These are phyloP conservation scores for Catostylus mosaicus DNA, from an alignment of 30 jellyfish, hydroid and myxozoan species.

Conservation along the genomic window DNA sequence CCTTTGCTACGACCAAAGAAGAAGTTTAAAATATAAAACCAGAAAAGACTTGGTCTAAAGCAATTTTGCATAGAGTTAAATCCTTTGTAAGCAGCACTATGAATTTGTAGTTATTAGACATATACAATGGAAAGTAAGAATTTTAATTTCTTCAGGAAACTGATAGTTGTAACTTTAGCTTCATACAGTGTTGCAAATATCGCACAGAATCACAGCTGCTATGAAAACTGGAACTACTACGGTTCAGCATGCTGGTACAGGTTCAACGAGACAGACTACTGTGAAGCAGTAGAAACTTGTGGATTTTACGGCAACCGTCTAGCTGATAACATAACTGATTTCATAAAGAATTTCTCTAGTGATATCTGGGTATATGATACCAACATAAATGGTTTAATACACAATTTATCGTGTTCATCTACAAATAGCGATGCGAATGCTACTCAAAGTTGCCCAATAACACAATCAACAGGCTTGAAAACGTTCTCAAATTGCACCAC, in stretches of 20 bases:
- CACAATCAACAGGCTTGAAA: neutral
- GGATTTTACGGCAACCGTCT: slow-evolving; percentile 27
- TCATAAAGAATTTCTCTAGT: neutral
- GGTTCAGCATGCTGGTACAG: slow-evolving; percentile 11
- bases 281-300: slow-evolving; percentile 37
- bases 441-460: neutral
- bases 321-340: neutral
- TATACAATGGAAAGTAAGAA: neutral
- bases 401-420: neutral
- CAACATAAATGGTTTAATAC: neutral
- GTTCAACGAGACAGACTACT: slow-evolving; percentile 34
- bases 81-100: too few relatives aligned
- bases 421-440: neutral
- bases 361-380: slow-evolving; percentile 6
- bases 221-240: neutral
- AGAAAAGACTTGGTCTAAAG: too few relatives aligned
- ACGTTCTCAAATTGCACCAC: slow-evolving; percentile 4
- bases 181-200: neutral
- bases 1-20: too few relatives aligned
- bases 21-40: too few relatives aligned
- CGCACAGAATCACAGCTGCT: neutral
- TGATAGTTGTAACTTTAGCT: neutral
- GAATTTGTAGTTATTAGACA: neutral
- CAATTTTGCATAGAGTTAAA: too few relatives aligned
- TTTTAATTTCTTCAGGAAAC: neutral